These are phyloP conservation scores for Andrena bucephala DNA, from an alignment of 2,888 invertebrate species.

Conservation along the genomic window DNA sequence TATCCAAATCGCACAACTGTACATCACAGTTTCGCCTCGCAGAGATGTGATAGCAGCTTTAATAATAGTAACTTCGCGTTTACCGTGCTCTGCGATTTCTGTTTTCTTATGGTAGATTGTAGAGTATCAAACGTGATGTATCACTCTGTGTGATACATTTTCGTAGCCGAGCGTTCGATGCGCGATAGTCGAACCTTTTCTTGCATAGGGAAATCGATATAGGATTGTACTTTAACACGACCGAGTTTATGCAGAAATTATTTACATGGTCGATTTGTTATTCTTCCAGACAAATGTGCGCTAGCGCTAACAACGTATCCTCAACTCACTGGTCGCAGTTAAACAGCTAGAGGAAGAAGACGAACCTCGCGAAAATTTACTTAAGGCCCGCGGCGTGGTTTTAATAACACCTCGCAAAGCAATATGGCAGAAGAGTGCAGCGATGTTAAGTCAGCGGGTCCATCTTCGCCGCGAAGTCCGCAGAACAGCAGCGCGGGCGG, in stretches of 20 bases:
- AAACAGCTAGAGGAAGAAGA: slow-evolving; percentile 43
- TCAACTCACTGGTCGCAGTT: slow-evolving; percentile 30
- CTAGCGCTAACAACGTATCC: slow-evolving; percentile 35
- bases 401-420: slow-evolving; percentile 3
- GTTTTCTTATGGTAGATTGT: neutral
- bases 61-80: neutral
- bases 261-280: slow-evolving; percentile 14
- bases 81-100: neutral
- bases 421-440: slow-evolving; percentile 81
- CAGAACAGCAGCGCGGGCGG: slow-evolving; percentile 66
- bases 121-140: neutral
- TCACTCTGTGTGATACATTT: no score
- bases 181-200: no score
- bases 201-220: neutral
- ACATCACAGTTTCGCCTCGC: neutral
- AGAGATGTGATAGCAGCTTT: neutral
- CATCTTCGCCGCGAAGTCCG: slow-evolving; percentile 80
- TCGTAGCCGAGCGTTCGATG: no score
- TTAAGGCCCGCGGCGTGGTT: slow-evolving; percentile 22
- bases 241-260: neutral
- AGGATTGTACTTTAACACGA: neutral
- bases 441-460: slow-evolving; percentile 79
- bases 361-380: slow-evolving; percentile 21
- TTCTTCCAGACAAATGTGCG: slow-evolving; percentile 61
- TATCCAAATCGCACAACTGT: slow-evolving; percentile 4